A percentile compares a stretch with the other conserved stretches of the same genome.
Conservation (phyloP, 2,797 vertebrate genomes). For the Scleropages formosus region DNA sequence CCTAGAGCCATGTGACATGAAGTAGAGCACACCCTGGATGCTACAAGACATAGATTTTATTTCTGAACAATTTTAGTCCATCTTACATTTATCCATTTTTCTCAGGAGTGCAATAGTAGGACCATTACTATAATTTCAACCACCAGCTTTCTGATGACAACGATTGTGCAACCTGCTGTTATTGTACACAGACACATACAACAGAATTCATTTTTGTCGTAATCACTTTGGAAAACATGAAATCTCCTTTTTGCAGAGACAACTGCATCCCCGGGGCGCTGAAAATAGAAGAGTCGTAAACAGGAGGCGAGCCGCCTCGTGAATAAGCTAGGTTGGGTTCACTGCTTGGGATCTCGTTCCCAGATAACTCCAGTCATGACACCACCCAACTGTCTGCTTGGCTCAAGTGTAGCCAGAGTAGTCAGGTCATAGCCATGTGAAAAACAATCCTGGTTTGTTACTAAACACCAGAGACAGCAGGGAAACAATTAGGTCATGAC, state of each 20-base stretch:
- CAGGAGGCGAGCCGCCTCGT: background rate
- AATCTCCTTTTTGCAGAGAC: background rate
- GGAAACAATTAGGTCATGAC: constrained; percentile 16
- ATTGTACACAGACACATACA: no score
- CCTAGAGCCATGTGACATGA: no score
- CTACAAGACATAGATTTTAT: no score
- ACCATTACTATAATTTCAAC: no score
- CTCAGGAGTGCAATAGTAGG: no score
- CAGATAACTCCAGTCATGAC: background rate
- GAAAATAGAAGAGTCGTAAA: background rate
- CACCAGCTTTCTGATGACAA: no score
- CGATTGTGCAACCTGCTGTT: no score
- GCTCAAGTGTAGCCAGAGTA: background rate
- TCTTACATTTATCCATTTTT: no score
- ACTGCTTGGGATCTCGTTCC: background rate
- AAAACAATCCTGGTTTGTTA: constrained; percentile 28
- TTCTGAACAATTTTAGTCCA: no score
- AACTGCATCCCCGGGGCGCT: background rate
- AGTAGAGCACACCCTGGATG: no score
- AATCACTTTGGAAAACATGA: background rate
- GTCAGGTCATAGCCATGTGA: constrained; percentile 11
- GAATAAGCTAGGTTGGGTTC: constrained; percentile 9
- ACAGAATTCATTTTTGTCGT: background rate
- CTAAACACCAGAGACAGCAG: constrained; percentile 20
- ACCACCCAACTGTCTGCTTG: constrained; percentile 20